phyloP scores from a whole-genome alignment of 2,888 invertebrate species.

The Brachynemurus nebulosus region DNA sequence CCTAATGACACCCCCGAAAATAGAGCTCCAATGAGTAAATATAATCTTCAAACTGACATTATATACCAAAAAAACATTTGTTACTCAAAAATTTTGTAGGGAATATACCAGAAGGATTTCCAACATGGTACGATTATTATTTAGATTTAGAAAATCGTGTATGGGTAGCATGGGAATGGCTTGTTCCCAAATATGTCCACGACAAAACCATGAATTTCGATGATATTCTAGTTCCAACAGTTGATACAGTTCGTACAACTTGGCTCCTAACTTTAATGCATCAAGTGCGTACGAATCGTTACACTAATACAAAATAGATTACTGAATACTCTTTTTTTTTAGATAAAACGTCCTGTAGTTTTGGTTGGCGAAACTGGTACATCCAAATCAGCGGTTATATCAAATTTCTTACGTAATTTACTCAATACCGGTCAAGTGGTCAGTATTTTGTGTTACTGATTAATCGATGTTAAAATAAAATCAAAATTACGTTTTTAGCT shows the following conservation, averaged over 20 bases:
- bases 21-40: constrained; percentile 45
- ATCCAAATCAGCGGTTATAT: constrained; percentile 81
- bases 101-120: constrained; percentile 56
- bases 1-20: constrained; percentile 46
- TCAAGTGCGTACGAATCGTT: constrained; percentile 37
- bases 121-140: constrained; percentile 71
- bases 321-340: constrained; percentile 11
- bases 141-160: constrained; percentile 47
- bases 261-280: constrained; percentile 69
- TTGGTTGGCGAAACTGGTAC: constrained; percentile 86
- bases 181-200: constrained; percentile 65
- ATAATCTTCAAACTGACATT: background rate
- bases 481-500: constrained; percentile 35
- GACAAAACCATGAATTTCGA: constrained; percentile 54
- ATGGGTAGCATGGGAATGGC: constrained; percentile 79
- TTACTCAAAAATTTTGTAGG: constrained; percentile 31
- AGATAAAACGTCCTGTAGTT: constrained; percentile 64
- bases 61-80: background rate
- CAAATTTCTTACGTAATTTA: constrained; percentile 61
- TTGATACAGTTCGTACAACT: constrained; percentile 69
- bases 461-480: no score
- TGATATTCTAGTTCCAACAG: constrained; percentile 79
- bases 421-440: constrained; percentile 21
- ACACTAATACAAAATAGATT: background rate
- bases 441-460: no score